Evolutionary conservation across 2,888 invertebrate species (phyloP).

Genomic region (Tholera decimalis): DNA sequence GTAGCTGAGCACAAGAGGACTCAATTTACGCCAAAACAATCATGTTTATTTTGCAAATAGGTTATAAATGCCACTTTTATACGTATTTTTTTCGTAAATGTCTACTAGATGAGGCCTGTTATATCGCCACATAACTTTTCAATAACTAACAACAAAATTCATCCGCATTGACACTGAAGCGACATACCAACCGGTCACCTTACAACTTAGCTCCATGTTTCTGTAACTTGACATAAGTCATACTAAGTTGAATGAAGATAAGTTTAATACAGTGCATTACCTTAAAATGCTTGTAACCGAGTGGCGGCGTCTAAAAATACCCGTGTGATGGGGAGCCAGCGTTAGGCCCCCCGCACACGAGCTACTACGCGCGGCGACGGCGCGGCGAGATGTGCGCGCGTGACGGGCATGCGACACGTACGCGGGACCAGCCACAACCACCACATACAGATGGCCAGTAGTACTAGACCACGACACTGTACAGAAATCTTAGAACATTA

Average conservation of each 20-base stretch:
- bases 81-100: too few relatives aligned
- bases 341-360: conserved; percentile 65
- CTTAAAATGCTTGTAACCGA: conserved; percentile 30
- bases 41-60: too few relatives aligned
- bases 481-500: too few relatives aligned
- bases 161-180: not conserved
- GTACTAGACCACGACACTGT: not conserved
- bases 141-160: not conserved
- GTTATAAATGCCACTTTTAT: too few relatives aligned
- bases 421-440: not conserved
- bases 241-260: conserved; percentile 24
- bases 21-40: too few relatives aligned
- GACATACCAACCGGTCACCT: not conserved
- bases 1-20: too few relatives aligned
- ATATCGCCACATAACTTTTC: not conserved
- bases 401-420: conserved; percentile 68
- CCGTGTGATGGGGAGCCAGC: conserved; percentile 40
- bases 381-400: conserved; percentile 67
- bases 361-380: conserved; percentile 67
- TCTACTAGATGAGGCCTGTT: too few relatives aligned
- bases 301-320: conserved; percentile 51
- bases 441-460: conserved; percentile 22
- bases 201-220: not conserved
- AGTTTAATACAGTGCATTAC: conserved; percentile 40
- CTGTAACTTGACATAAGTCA: conserved; percentile 7